Evolutionary conservation across 2,113 vertebrate species (phyloP).

Genomic region (Maccullochella peelii): DNA sequence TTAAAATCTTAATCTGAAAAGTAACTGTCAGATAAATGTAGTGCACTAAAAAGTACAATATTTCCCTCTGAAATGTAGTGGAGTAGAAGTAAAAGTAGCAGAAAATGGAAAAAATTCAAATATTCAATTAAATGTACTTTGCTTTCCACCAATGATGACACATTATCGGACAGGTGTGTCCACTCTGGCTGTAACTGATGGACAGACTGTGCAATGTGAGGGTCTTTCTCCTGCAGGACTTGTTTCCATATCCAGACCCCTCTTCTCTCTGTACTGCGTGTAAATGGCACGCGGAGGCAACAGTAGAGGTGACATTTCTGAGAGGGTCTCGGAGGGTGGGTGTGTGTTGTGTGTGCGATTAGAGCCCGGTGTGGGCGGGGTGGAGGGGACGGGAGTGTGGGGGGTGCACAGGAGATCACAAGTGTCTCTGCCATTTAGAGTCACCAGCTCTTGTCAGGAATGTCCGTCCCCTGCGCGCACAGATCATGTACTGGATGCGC

Average conservation of each 20-base stretch:
- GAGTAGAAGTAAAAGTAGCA: background rate
- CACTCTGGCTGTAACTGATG: background rate
- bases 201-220: background rate
- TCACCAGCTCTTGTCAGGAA: conserved; percentile 82
- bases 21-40: background rate
- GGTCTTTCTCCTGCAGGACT: background rate
- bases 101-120: background rate
- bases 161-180: conserved; percentile 23
- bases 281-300: conserved; percentile 19
- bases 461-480: conserved; percentile 76
- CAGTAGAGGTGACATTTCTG: conserved; percentile 69
- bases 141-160: background rate
- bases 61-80: background rate
- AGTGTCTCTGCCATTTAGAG: conserved; percentile 85
- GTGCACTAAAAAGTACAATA: background rate
- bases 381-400: background rate
- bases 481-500: conserved; percentile 76
- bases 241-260: background rate
- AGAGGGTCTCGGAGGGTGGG: conserved; percentile 23
- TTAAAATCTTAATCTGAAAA: background rate
- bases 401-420: conserved; percentile 48
- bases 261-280: background rate
- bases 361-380: conserved; percentile 52
- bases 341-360: conserved; percentile 61
- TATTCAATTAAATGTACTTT: background rate